These are phyloP conservation scores for Autographa gamma DNA, from an alignment of 2,888 invertebrate genomes.

Conservation along the genomic window DNA sequence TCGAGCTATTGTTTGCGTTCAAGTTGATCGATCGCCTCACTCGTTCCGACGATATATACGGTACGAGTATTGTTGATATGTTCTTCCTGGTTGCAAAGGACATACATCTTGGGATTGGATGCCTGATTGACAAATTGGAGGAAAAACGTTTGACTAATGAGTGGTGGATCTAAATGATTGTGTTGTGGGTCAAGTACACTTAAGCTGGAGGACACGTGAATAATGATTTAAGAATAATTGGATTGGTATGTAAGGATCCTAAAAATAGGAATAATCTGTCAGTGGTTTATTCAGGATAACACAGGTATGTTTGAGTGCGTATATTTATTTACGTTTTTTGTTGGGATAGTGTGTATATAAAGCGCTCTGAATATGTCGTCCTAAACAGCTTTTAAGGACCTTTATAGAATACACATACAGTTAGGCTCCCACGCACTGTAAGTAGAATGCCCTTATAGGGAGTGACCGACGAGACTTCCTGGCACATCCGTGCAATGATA, in stretches of 20 bases:
- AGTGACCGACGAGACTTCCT: constrained; percentile 42
- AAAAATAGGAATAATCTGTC: too few species aligned
- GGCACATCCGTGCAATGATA: constrained; percentile 29
- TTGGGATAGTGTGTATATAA: background rate
- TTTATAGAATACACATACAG: constrained; percentile 30
- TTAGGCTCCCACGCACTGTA: constrained; percentile 40
- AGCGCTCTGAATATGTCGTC: background rate
- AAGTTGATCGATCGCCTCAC: constrained; percentile 60
- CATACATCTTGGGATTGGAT: constrained; percentile 26
- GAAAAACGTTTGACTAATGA: constrained; percentile 20
- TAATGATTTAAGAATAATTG: background rate
- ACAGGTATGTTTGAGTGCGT: too few species aligned
- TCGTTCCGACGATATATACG: constrained; percentile 25
- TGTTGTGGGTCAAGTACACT: background rate
- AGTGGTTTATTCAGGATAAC: background rate
- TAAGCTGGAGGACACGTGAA: background rate
- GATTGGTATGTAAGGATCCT: too few species aligned
- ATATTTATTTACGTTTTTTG: background rate
- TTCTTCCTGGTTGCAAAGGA: constrained; percentile 54
- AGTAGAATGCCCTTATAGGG: constrained; percentile 38
- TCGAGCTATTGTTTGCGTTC: constrained; percentile 51
- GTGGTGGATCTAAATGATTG: background rate
- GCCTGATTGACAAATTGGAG: constrained; percentile 32
- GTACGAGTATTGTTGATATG: constrained; percentile 40
- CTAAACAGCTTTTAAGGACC: constrained; percentile 20